Percentiles rank a stretch among this genome's conserved stretches.
These are phyloP conservation scores for Chorisops tibialis DNA, from an alignment of 2,888 invertebrate genomes.

Conservation along the genomic window DNA sequence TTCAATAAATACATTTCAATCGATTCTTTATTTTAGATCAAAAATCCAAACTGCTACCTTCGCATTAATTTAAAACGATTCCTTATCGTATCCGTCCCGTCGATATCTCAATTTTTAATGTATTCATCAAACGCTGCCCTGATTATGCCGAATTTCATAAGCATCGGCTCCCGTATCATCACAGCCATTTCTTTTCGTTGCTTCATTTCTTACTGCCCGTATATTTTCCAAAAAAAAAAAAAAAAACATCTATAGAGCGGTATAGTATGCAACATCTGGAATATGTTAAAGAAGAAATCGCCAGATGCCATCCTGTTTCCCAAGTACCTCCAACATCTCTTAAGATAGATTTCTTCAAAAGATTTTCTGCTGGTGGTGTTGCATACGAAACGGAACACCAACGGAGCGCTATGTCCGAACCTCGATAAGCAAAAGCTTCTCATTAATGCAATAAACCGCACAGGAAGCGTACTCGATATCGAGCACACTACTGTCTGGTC, in stretches of 20 bases:
- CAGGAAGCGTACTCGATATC: no score
- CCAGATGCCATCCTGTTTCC: slow-evolving; percentile 10
- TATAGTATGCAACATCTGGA: slow-evolving; percentile 21
- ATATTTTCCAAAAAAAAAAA: neutral
- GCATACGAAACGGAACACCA: no score
- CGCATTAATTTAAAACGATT: slow-evolving; percentile 1
- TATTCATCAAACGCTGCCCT: slow-evolving; percentile 9
- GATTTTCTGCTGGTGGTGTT: neutral
- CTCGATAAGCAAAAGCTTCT: no score
- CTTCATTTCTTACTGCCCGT: neutral
- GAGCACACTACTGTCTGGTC: no score
- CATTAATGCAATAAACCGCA: no score
- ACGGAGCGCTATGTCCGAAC: no score
- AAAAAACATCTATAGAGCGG: neutral
- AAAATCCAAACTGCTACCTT: no score
- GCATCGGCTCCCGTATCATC: neutral
- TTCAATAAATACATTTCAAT: no score
- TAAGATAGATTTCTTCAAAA: slow-evolving; percentile 2
- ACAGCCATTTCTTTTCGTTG: neutral
- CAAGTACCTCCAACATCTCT: neutral
- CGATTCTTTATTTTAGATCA: no score
- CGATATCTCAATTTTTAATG: neutral
- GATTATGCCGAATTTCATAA: slow-evolving; percentile 14
- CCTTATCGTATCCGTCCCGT: neutral
- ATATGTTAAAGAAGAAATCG: slow-evolving; percentile 8